Base-by-base conservation (phyloP, 2,888 invertebrate species). In the Morpho helenor region DNA sequence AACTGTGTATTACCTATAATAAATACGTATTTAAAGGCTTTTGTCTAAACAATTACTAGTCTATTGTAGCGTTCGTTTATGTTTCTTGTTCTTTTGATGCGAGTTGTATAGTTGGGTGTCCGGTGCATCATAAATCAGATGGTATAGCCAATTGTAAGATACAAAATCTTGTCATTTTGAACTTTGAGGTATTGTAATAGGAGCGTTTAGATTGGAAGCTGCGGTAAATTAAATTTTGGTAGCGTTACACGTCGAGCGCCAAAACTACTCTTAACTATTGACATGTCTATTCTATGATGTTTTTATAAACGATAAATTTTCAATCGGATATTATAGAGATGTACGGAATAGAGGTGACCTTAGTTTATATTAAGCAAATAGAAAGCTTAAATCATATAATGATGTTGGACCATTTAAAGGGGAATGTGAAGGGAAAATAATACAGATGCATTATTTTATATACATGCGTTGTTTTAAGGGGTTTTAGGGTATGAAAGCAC, bases 11-110 rank as follows among this genome's bases (percentile, higher is more conserved):
- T 57, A 57, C 45, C 53, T 51, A 31, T 49, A 60, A 61, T 59
- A 61, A 64, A 64, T 66, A 68, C 58, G 60, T 61, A 69, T 67
- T 56, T 69, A 70, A 74, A 31, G 63, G 66, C 77, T 73, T 80
- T 89, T 89, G 87, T 88, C 84, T 89, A 88, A 89, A 89, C 89
- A 89, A 89, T 89, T 88, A 89, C 82, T 74, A 71, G 71, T 76
- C 84, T 81, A 87, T 88, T 87, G 88, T 88, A 84, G 75, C 75
- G 80, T 84, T 87, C 87, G 87, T 89, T 87, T 87, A 77, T 82
- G 82, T 87, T 82, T 77, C 84, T 87, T 85, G 82, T 85, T 81
- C 85, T 82, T 83, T 87, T 84, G 82, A 86, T 80, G 75, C 72
- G 71, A 74, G 81, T 81, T 84, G 85, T 86, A 85, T 85, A 82